Evolutionary conservation across 2,113 vertebrate species (phyloP), one percentile per base, ranked within the genome.

Genomic region (Sprattus sprattus): DNA sequence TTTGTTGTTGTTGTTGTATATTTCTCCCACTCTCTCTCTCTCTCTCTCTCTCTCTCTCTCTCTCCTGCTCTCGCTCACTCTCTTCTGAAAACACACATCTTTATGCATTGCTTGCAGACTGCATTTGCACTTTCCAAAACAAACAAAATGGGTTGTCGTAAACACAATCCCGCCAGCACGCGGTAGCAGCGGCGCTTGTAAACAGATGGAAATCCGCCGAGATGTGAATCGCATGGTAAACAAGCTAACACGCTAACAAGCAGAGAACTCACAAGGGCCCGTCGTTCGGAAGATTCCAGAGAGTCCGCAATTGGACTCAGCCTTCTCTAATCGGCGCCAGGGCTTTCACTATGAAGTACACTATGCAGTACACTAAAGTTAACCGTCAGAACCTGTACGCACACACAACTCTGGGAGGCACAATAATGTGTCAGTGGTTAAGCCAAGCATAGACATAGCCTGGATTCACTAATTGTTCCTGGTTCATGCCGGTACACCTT

Each of bases 211-310:
- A 44, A 54, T 78, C 84, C 84, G 45, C 46, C 45, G 84, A 78
- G 83, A 81, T 39, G 47, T 3, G n/a, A 22, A 32, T 16, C 28
- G 84, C 75, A 81, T 20, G 16, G 71, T 81, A 85, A 81, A 85
- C 84, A 85, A 54, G 75, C 71, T 81, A 81, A 85, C 84, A 85
- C 45, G 75, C 71, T 81, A 85, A 85, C 71, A 32, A 85, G 84
- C 84, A 32, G 22, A 85, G 39, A 50, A n/a, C 57, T 78, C 47
- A 5, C 9, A 18, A 8, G 67, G 64, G 64, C n/a, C 49, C 50
- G 46, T 54, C 49, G 4, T 52, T 25, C 22, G 75, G n/a, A 49
- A 50, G 15, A 52, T 80, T 85, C 47, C 32, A 10, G 4, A 32
- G 45, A 50, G 28, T 54, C 78, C 22, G 75, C 32, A 47, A 81